These are phyloP conservation scores for Nematolebias whitei DNA, from an alignment of 2,113 vertebrate genomes.

Conservation along the genomic window DNA sequence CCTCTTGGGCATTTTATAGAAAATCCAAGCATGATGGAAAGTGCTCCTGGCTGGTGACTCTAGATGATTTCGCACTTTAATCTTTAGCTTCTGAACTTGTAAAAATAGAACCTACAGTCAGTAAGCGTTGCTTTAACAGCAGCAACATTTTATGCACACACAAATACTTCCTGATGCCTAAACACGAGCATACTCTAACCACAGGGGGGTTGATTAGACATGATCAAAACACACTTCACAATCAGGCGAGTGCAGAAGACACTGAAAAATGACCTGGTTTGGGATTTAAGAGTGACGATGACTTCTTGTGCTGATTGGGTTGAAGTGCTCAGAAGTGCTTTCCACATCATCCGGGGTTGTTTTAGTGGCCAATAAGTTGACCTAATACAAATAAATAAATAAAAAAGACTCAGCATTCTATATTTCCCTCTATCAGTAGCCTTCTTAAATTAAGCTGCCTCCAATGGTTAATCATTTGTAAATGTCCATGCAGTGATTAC, in stretches of 20 bases:
- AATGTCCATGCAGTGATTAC: too few relatives aligned
- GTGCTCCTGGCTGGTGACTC: not conserved
- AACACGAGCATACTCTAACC: constrained; percentile 18
- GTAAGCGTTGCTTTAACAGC: not conserved
- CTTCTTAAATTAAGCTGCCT: too few relatives aligned
- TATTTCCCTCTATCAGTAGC: too few relatives aligned
- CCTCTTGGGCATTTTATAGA: not conserved
- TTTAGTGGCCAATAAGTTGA: not conserved
- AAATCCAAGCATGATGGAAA: not conserved
- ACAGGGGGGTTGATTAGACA: constrained; percentile 3
- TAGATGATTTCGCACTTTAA: too few relatives aligned
- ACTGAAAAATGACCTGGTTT: constrained; percentile 23
- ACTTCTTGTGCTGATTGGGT: constrained; percentile 21
- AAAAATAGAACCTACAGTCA: not conserved
- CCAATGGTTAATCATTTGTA: too few relatives aligned
- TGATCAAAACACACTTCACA: constrained; percentile 3
- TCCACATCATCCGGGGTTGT: not conserved
- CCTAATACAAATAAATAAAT: not conserved
- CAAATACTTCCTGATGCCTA: constrained; percentile 3
- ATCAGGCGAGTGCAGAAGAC: not conserved
- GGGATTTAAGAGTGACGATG: not conserved
- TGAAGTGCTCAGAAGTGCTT: constrained; percentile 3
- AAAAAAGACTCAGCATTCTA: not conserved
- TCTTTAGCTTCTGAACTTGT: not conserved
- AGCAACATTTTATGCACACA: not conserved